These are phyloP conservation scores for Danio kyathit DNA, from an alignment of 2,797 vertebrate species.

Conservation along the genomic window DNA sequence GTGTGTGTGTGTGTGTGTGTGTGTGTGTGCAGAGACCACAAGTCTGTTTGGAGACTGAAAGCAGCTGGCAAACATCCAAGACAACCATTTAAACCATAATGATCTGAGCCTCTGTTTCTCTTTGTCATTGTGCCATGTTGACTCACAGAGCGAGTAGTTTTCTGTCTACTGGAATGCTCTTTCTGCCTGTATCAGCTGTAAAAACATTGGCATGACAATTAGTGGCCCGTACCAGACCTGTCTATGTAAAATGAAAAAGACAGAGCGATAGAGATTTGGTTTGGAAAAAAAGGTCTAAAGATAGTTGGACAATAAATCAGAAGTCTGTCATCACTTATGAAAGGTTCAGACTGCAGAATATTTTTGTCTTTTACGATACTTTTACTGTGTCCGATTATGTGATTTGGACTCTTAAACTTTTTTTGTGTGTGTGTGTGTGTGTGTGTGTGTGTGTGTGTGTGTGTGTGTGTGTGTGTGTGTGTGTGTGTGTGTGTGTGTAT, in stretches of 20 bases:
- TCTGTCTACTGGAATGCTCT: constrained; percentile 75
- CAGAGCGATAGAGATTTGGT: constrained; percentile 26
- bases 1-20: constrained; percentile 1
- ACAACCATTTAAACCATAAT: constrained; percentile 72
- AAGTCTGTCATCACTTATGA: too few relatives aligned
- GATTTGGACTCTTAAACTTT: too few relatives aligned
- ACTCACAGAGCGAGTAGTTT: constrained; percentile 66
- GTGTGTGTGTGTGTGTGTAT: too few relatives aligned
- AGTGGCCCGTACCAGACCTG: constrained; percentile 64
- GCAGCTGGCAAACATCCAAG: constrained; percentile 68
- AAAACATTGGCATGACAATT: constrained; percentile 73
- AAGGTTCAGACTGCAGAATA: too few relatives aligned
- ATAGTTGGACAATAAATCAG: neutral
- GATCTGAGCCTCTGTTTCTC: constrained; percentile 62
- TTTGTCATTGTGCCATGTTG: constrained; percentile 66
- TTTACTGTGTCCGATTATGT: too few relatives aligned
- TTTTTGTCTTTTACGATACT: too few relatives aligned
- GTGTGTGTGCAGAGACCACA: constrained; percentile 65
- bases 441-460: too few relatives aligned
- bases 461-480: too few relatives aligned
- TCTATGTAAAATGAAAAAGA: constrained; percentile 74
- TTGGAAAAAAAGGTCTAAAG: neutral
- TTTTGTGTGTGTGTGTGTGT: too few relatives aligned
- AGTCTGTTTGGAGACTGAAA: constrained; percentile 63
- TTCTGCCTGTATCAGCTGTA: constrained; percentile 73